Conservation (phyloP, 1,140 invertebrate species). For the Gonioctena quinquepunctata region DNA sequence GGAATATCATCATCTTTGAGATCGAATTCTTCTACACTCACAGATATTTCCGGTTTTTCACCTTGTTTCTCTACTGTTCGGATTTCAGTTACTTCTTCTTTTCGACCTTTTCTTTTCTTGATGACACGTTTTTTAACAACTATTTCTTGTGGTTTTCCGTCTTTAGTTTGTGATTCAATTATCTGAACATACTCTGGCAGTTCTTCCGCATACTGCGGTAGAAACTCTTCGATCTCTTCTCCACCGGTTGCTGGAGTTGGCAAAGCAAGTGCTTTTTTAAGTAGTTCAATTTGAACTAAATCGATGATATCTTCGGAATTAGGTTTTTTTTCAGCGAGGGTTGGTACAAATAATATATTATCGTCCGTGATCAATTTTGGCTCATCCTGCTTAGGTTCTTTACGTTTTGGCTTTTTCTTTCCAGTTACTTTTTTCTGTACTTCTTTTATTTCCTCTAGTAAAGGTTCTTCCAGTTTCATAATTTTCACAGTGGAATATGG, state of each 20-base stretch:
- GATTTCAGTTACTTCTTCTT: slow-evolving; percentile 49
- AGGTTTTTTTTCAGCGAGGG: slow-evolving; percentile 15
- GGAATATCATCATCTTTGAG: neutral
- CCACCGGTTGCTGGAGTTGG: slow-evolving; percentile 39
- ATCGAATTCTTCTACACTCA: slow-evolving; percentile 17
- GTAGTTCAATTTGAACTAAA: slow-evolving; percentile 40
- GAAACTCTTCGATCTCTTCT: slow-evolving; percentile 50
- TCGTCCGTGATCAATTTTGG: slow-evolving; percentile 39
- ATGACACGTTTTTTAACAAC: slow-evolving; percentile 51
- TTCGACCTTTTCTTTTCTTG: slow-evolving; percentile 47
- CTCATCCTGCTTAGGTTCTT: slow-evolving; percentile 38
- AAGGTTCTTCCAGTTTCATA: slow-evolving; percentile 47
- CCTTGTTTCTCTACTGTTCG: slow-evolving; percentile 53
- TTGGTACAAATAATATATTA: slow-evolving; percentile 31
- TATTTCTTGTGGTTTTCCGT: slow-evolving; percentile 44
- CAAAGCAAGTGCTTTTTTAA: slow-evolving; percentile 22
- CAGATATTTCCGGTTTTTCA: slow-evolving; percentile 16
- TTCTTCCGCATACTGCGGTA: slow-evolving; percentile 39
- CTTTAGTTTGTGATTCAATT: slow-evolving; percentile 23
- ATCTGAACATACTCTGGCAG: slow-evolving; percentile 35
- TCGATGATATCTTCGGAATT: slow-evolving; percentile 22
- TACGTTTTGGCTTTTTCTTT: slow-evolving; percentile 50
- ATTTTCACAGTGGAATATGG: slow-evolving; percentile 50
- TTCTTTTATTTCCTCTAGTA: slow-evolving; percentile 46
- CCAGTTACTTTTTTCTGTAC: neutral